Conservation (phyloP, 1,140 invertebrate species). For the Bombus impatiens region DNA sequence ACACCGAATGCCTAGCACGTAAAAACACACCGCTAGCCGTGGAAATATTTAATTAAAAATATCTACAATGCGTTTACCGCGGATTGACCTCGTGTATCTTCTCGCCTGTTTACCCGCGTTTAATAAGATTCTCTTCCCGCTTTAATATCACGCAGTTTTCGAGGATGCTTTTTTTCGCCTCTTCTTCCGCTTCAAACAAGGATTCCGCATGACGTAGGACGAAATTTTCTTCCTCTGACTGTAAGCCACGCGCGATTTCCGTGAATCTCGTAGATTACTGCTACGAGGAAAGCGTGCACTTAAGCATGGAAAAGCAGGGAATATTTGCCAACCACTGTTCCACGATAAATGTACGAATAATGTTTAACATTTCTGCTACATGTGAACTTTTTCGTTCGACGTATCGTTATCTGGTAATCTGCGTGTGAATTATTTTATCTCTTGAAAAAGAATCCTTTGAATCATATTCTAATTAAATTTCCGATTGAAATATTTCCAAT, state of each 20-base stretch:
- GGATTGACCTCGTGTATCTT: background rate
- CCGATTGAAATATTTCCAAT: too few relatives aligned
- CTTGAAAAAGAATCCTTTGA: too few relatives aligned
- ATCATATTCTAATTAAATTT: too few relatives aligned
- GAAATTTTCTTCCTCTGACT: background rate
- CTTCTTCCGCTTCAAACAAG: background rate
- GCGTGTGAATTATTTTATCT: background rate
- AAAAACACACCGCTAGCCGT: background rate
- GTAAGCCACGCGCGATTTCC: background rate
- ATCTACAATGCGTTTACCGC: background rate
- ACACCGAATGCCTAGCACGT: slow-evolving; percentile 4
- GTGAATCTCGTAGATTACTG: background rate
- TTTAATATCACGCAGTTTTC: background rate
- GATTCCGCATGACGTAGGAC: background rate
- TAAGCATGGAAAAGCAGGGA: background rate
- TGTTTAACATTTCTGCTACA: background rate
- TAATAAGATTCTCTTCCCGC: background rate
- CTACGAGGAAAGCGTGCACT: background rate
- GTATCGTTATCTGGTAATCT: background rate
- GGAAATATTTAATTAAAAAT: slow-evolving; percentile 47
- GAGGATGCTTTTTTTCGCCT: background rate
- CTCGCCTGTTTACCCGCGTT: background rate
- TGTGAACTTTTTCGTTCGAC: background rate
- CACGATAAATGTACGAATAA: too few relatives aligned
- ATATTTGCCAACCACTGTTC: background rate